Base-by-base conservation (phyloP, 2,113 vertebrate genomes). In the Myrmecophaga tridactyla region DNA sequence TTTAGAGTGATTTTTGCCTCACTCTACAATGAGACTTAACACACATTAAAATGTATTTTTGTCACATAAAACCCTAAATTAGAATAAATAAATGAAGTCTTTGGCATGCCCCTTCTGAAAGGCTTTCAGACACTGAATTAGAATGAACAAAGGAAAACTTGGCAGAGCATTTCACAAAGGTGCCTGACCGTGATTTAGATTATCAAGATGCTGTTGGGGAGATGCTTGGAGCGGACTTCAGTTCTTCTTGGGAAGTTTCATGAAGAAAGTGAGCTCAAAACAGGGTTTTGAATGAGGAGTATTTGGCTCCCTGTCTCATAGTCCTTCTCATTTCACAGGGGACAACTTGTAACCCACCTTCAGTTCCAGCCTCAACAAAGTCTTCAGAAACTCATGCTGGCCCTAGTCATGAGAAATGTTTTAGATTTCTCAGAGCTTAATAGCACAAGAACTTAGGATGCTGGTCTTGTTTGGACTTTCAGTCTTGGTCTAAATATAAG, bases 1-100 rank as follows among this genome's bases (percentile, higher is more conserved):
- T 96, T 82, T 53, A 63, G 17, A 70, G 25, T 67, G 23, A 92
- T 87, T 94, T 96, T 92, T 90, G 7, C 46, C 78, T 89, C 48
- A 60, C 27, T 29, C 6, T 43, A n/a, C 65, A 89, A 53, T 73
- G 41, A 92, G 23, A 85, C 17, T 25, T 92, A 65, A 87, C 23
- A 80, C 51, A 36, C 34, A 27, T 43, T 86, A 8, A 41, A n/a
- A 90, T 60, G 21, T 31, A 70, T 89, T 96, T 43, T 86, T 72
- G 80, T 51, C 60, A 89, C 8, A 95, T 0, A 20, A 94, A 96
- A 90, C 36, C 27, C n/a, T 91, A 92, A 94, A 90, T 89, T 78
- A 67, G 51, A 88, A 25, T 67, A 27, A 92, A 78, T 87, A 81
- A 81, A 85, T 53, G 51, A 75, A 81, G 60, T 29, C 31, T 81